Conservation (phyloP, 2,888 invertebrate genomes). For the Himalopsyche anomala region DNA sequence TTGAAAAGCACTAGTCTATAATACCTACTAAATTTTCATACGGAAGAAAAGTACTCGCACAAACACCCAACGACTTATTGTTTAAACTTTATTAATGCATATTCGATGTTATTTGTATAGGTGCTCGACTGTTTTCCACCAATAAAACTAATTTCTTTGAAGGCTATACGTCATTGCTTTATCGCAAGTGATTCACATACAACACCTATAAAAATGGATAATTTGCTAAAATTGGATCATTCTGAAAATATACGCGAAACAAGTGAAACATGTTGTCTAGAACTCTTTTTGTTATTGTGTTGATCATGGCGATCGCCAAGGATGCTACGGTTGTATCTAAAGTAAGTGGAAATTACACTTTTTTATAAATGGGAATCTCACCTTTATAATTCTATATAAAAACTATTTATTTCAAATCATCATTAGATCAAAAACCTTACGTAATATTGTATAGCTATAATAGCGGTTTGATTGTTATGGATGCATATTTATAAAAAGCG, state of each 20-base stretch:
- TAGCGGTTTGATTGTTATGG: no score
- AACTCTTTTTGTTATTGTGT: conserved; percentile 33
- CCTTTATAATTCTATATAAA: background rate
- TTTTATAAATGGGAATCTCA: background rate
- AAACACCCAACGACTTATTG: conserved; percentile 51
- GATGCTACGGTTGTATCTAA: conserved; percentile 23
- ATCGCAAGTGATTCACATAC: background rate
- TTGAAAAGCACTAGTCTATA: background rate
- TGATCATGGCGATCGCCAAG: conserved; percentile 20
- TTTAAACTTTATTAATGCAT: conserved; percentile 53
- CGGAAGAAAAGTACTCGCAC: conserved; percentile 48
- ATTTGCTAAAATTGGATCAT: conserved; percentile 12
- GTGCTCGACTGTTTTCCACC: conserved; percentile 54
- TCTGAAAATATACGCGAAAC: conserved; percentile 44
- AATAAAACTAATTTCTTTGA: conserved; percentile 51
- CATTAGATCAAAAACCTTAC: no score
- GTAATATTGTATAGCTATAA: no score
- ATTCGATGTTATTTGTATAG: conserved; percentile 48
- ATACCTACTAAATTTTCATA: background rate
- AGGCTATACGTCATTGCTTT: conserved; percentile 47
- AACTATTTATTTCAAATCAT: no score
- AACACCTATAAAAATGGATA: conserved; percentile 48
- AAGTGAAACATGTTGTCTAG: conserved; percentile 44
- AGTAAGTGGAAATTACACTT: conserved; percentile 29
- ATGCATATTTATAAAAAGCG: no score